Conservation (phyloP, 2,797 vertebrate genomes). For the Pteropus rufus region DNA sequence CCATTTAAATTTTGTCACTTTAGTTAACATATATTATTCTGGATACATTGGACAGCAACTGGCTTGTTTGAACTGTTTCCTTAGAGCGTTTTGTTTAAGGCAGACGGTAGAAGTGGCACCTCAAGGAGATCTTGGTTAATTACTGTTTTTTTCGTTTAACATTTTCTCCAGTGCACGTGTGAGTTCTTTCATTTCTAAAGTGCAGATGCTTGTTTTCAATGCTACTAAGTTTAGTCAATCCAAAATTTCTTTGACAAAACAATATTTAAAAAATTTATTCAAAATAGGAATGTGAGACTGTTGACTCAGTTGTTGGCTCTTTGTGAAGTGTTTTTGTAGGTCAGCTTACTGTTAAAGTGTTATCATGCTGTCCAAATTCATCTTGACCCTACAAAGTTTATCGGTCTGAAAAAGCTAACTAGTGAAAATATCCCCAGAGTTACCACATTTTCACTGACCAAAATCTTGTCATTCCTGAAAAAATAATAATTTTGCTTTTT, state of each 20-base stretch:
- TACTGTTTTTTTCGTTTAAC: not conserved
- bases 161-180: not conserved
- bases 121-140: not conserved
- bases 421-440: not conserved
- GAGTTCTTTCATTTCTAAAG: not conserved
- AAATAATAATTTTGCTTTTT: not conserved
- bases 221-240: not conserved
- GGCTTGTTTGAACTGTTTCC: conserved; percentile 1
- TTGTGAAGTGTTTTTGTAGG: not conserved
- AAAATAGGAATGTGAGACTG: conserved; percentile 37
- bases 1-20: not conserved
- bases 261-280: not conserved
- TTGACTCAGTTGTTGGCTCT: not conserved
- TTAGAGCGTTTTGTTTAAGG: not conserved
- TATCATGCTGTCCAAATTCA: not conserved
- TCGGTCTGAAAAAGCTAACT: not conserved
- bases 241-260: not conserved
- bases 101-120: not conserved
- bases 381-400: not conserved
- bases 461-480: not conserved
- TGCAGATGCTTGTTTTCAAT: not conserved
- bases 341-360: not conserved
- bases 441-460: not conserved
- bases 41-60: not conserved
- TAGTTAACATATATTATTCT: not conserved